Conservation (phyloP, 2,113 vertebrate genomes). For the Clarias magur region DNA sequence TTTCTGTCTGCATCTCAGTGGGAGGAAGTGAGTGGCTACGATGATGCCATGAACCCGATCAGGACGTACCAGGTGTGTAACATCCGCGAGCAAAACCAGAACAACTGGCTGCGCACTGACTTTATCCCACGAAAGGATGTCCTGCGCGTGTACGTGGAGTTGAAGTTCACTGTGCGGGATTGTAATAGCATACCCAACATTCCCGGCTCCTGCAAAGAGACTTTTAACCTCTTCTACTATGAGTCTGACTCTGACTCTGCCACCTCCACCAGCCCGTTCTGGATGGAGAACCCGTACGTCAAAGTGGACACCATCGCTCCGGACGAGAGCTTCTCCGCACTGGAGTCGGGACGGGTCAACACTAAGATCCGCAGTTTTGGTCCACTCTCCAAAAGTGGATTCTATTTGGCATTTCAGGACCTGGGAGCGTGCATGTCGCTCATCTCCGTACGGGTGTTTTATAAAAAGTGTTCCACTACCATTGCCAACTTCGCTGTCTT, state of each 20-base stretch:
- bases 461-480: constrained; percentile 95
- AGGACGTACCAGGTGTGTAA: constrained; percentile 98
- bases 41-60: constrained; percentile 96
- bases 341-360: constrained; percentile 90
- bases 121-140: constrained; percentile 88
- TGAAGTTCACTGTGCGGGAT: constrained; percentile 71
- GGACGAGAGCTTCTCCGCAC: constrained; percentile 91
- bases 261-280: constrained; percentile 91
- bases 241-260: constrained; percentile 91
- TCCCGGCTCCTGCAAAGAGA: constrained; percentile 98
- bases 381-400: constrained; percentile 91
- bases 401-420: constrained; percentile 98
- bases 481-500: constrained; percentile 95
- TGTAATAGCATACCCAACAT: constrained; percentile 98
- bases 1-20: constrained; percentile 73
- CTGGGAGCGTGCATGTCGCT: constrained; percentile 97
- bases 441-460: constrained; percentile 95
- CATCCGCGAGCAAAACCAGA: constrained; percentile 88
- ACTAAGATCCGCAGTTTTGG: constrained; percentile 98
- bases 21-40: constrained; percentile 98
- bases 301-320: constrained; percentile 99
- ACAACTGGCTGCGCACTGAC: constrained; percentile 97
- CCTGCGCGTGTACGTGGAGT: constrained; percentile 49
- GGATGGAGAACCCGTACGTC: constrained; percentile 99
- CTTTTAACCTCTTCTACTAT: constrained; percentile 98